phyloP scores from a whole-genome alignment of 2,113 vertebrate genomes.

The Tragelaphus buxtoni region DNA sequence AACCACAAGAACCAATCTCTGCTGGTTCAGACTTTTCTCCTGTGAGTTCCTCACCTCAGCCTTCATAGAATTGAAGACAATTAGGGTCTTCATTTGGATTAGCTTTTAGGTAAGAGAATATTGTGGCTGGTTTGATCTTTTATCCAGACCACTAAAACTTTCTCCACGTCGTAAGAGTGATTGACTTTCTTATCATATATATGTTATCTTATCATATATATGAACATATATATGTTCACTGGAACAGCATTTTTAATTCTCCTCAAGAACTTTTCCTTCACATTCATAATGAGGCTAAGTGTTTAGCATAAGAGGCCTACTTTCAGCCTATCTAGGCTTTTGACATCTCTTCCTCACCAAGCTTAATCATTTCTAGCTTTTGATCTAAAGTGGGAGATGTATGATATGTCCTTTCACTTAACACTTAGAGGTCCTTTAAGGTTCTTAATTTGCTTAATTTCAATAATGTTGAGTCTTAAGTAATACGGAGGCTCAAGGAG shows the following conservation, averaged over 20 bases:
- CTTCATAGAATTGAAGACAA: neutral
- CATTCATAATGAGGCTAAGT: neutral
- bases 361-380: neutral
- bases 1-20: neutral
- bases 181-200: neutral
- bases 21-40: neutral
- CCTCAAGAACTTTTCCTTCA: neutral
- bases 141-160: neutral
- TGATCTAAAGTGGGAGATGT: neutral
- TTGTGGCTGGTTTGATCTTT: neutral
- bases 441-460: neutral
- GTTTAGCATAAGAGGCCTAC: neutral
- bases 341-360: neutral
- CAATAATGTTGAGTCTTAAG: neutral
- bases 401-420: neutral
- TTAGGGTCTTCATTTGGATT: neutral
- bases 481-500: neutral
- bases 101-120: neutral
- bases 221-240: neutral
- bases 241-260: neutral
- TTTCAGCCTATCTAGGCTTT: neutral
- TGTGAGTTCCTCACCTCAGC: neutral
- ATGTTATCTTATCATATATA: neutral
- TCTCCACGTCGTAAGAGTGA: neutral
- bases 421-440: neutral